Conservation (phyloP, 2,113 vertebrate genomes). For the Tachysurus fulvidraco region DNA sequence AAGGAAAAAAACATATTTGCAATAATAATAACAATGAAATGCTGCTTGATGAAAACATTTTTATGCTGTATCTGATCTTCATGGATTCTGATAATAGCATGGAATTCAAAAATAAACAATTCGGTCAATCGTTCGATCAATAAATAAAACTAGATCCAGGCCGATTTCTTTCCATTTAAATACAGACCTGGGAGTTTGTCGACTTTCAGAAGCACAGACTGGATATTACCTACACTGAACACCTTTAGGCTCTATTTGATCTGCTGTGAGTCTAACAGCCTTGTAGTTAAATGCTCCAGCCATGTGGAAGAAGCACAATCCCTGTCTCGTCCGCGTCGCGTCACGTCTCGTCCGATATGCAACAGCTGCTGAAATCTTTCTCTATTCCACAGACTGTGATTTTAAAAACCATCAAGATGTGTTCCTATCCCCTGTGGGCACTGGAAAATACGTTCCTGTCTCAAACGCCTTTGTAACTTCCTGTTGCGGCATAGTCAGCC, state of each 20-base stretch:
- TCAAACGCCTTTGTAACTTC: conserved; percentile 6
- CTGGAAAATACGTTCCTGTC: not conserved
- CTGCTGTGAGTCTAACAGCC: not conserved
- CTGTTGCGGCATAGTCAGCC: not conserved
- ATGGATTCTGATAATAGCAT: not conserved
- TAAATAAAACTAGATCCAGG: not conserved
- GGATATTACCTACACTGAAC: not conserved
- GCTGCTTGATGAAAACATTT: not conserved
- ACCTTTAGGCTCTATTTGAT: not conserved
- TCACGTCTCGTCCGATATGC: conserved; percentile 3
- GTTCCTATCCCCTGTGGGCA: not conserved
- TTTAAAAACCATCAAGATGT: conserved; percentile 13
- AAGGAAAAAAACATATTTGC: not conserved
- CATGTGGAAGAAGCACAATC: not conserved
- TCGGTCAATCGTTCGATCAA: no score
- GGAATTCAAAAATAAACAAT: not conserved
- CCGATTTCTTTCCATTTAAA: not conserved
- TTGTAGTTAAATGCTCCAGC: conserved; percentile 17
- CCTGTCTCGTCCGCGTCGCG: not conserved
- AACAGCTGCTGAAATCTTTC: conserved; percentile 9
- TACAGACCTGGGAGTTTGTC: not conserved
- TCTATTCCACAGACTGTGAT: not conserved
- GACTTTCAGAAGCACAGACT: not conserved
- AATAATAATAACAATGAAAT: not conserved
- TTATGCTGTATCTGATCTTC: not conserved